Percentiles rank a stretch among this genome's conserved stretches.
These are phyloP conservation scores for Drosophila demipolita DNA, from an alignment of 2,888 invertebrate genomes.

Conservation along the genomic window DNA sequence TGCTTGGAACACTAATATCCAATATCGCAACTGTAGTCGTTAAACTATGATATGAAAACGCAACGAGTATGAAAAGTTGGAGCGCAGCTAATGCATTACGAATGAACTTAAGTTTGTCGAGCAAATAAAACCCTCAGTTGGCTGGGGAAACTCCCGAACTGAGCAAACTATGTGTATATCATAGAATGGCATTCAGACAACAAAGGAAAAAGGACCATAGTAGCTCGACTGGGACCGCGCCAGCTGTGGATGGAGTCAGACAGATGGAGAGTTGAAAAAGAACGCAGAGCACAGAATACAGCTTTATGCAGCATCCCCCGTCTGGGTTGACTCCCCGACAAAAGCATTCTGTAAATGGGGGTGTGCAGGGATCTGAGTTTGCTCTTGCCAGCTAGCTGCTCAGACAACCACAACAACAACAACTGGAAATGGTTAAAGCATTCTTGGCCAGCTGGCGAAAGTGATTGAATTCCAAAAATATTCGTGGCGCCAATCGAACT, in stretches of 20 bases:
- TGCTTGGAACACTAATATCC: constrained; percentile 10
- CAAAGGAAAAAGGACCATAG: constrained; percentile 57
- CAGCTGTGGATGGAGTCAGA: constrained; percentile 60
- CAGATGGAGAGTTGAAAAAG: constrained; percentile 28
- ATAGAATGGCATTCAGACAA: constrained; percentile 68
- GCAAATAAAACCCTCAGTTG: constrained; percentile 50
- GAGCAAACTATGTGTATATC: constrained; percentile 50
- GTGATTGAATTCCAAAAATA: constrained; percentile 67
- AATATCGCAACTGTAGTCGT: constrained; percentile 31
- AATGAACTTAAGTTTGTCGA: constrained; percentile 54
- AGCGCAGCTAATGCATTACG: constrained; percentile 59
- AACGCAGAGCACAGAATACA: constrained; percentile 31
- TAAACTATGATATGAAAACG: constrained; percentile 15
- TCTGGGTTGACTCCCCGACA: constrained; percentile 34
- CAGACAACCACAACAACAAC: constrained; percentile 19
- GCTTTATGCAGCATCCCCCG: constrained; percentile 63
- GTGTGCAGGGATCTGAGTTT: constrained; percentile 51
- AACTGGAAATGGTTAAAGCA: constrained; percentile 10
- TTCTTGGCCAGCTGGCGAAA: constrained; percentile 57
- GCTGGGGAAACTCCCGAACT: constrained; percentile 9
- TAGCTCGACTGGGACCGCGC: constrained; percentile 26
- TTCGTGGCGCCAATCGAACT: constrained; percentile 49
- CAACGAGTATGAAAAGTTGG: constrained; percentile 11
- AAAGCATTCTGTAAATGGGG: constrained; percentile 39
- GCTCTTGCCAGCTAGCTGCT: constrained; percentile 31